Evolutionary conservation across 2,113 vertebrate species (phyloP).

Genomic region (Equus przewalskii): DNA sequence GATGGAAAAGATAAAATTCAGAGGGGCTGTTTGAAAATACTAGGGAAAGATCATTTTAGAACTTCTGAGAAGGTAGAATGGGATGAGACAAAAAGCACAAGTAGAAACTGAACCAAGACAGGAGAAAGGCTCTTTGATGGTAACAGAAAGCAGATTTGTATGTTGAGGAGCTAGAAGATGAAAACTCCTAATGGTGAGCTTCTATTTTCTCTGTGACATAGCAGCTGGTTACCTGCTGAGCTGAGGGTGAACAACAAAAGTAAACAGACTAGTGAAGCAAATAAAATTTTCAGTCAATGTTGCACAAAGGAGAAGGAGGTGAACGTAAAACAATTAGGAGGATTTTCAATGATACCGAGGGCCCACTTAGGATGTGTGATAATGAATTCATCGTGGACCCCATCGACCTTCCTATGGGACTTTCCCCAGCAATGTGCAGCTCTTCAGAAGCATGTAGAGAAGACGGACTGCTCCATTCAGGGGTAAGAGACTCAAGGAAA

Average conservation of each 20-base stretch:
- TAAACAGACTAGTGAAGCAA: constrained; percentile 21
- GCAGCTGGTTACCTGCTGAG: not conserved
- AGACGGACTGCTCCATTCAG: not conserved
- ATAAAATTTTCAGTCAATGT: not conserved
- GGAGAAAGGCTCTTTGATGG: not conserved
- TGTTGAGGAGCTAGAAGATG: not conserved
- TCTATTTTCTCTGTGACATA: not conserved
- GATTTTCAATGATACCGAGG: not conserved
- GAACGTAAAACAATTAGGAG: not conserved
- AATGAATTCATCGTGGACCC: not conserved
- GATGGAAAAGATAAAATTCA: not conserved
- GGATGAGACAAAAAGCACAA: not conserved
- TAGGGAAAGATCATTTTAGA: not conserved
- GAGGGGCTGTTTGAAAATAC: not conserved
- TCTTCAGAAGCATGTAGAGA: not conserved
- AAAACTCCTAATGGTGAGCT: not conserved
- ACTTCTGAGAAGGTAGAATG: not conserved
- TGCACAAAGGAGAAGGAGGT: not conserved
- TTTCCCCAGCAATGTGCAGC: not conserved
- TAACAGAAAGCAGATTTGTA: not conserved
- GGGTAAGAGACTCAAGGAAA: not conserved
- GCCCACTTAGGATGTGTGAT: not conserved
- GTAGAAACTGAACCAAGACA: not conserved
- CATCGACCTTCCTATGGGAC: not conserved
- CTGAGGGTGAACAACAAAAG: not conserved